Evolutionary conservation across 37 sponge, comb jelly and placozoan genomes (phyloP), one percentile per base, ranked within the genome.

Genomic region (Petrosia ficiformis): DNA sequence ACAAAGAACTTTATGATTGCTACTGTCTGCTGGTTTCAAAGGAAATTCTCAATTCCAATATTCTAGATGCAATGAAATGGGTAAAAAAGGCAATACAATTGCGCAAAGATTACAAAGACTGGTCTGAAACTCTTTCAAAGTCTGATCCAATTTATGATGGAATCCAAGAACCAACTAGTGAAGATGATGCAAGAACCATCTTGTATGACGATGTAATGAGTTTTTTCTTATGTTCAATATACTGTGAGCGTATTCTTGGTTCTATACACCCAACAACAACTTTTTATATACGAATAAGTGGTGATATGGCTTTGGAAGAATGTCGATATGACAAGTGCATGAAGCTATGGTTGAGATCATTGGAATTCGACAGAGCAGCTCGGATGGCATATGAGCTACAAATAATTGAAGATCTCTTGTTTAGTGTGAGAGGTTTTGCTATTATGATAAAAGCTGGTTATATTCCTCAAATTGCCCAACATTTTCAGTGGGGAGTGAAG

Each of bases 321-420:
- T 43, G 59, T 25, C 61, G 80, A 11, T 86, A 82, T 65, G 39
- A 65, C 1, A 80, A 81, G 42, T 89, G 94, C 56, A 52, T 88
- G 56, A 83, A 88, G 36, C 66, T 93, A 16, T 93, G 94, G 94
- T 83, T 85, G 19, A 70, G 86, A 2, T 85, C 94, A 0, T 77
- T 93, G 33, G 80, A 86, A n/a, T 89, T 79, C 59, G 94, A 93
- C 52, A 73, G 89, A 32, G 90, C 90, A 0, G 86, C 86, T 1
- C 66, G 94, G 33, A 81, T 93, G 82, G 94, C 90, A 2, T 93
- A 89, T 56, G 94, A 93, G 48, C 82, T 93, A 21, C 90, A 93
- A 59, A 85, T 89, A 30, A 82, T 77, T 10, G 86, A 89, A 48
- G 94, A 93, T 42, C 67, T 93, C 24, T 65, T 93, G 28, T 89